phyloP scores from a whole-genome alignment of 2,113 vertebrate species.

The Tragelaphus imberbis region DNA sequence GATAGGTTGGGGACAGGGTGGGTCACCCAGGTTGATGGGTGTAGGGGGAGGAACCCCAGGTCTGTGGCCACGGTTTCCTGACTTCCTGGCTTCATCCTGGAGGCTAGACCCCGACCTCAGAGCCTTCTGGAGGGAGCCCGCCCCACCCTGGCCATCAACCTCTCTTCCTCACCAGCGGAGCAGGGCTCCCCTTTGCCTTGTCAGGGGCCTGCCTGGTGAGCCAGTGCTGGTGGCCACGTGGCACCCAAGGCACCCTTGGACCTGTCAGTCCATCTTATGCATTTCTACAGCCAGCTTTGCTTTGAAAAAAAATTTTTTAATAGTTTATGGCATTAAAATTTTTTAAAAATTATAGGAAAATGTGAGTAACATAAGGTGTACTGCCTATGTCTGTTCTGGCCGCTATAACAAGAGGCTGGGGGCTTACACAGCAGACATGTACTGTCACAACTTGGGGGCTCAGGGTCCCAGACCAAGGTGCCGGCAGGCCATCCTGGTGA shows the following conservation, averaged over 20 bases:
- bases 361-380: fast-evolving
- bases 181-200: background rate
- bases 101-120: background rate
- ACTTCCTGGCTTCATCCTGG: background rate
- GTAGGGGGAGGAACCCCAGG: background rate
- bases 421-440: fast-evolving
- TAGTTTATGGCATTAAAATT: background rate
- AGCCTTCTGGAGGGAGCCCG: background rate
- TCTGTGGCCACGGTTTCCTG: background rate
- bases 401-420: fast-evolving
- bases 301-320: background rate
- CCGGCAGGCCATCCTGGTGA: background rate
- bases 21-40: background rate
- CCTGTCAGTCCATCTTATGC: too few species aligned
- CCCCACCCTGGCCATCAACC: background rate
- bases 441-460: background rate
- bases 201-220: background rate
- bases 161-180: background rate
- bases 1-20: background rate
- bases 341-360: background rate
- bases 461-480: background rate
- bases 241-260: background rate
- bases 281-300: background rate
- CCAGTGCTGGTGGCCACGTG: background rate
- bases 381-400: background rate